phyloP scores from a whole-genome alignment of 2,888 invertebrate species.

The Enchytraeus crypticus region DNA sequence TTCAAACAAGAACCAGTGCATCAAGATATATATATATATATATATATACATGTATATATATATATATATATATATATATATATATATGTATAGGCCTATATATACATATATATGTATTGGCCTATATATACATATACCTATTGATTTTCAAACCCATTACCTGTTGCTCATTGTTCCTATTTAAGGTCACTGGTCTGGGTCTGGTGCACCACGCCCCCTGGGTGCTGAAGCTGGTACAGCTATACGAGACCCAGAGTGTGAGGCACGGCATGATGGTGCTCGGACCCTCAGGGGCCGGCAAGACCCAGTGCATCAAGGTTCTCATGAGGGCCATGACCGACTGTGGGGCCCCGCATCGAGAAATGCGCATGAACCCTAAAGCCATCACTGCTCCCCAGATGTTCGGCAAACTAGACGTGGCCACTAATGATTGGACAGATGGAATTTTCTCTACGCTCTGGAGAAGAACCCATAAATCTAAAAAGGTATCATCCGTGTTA shows the following conservation, averaged over 20 bases:
- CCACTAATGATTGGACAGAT: conserved; percentile 97
- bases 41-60: too few relatives aligned
- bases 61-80: too few relatives aligned
- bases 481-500: conserved; percentile 55
- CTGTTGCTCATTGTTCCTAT: too few relatives aligned
- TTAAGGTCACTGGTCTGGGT: conserved; percentile 51
- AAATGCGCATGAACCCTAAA: conserved; percentile 98
- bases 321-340: conserved; percentile 62
- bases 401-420: conserved; percentile 92
- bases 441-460: conserved; percentile 94
- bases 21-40: too few relatives aligned
- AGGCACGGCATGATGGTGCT: conserved; percentile 51
- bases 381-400: conserved; percentile 94
- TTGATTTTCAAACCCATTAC: too few relatives aligned
- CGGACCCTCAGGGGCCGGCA: conserved; percentile 56
- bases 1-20: too few relatives aligned
- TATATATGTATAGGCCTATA: too few relatives aligned
- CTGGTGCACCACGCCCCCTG: conserved; percentile 87
- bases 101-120: too few relatives aligned
- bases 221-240: conserved; percentile 85
- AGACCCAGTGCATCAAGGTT: conserved; percentile 77
- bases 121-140: too few relatives aligned
- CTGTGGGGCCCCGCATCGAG: conserved; percentile 74
- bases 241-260: conserved; percentile 48
- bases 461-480: conserved; percentile 85